These are phyloP conservation scores for Tachysurus vachellii DNA, from an alignment of 2,113 vertebrate genomes.

Conservation along the genomic window DNA sequence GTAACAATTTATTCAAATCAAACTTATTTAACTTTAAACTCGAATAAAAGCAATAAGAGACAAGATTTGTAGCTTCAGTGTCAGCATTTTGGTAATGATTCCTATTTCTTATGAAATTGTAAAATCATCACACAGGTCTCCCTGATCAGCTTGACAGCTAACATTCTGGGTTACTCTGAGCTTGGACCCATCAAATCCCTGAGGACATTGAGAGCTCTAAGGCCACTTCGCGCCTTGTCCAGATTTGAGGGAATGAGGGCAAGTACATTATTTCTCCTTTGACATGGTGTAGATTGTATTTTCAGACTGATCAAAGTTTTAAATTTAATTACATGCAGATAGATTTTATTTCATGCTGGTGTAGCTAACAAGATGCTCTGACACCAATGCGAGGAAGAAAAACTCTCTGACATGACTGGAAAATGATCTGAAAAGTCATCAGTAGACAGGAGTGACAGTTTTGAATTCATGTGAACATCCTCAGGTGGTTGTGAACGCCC, in stretches of 20 bases:
- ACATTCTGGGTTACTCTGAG: constrained; percentile 90
- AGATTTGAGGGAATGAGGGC: constrained; percentile 97
- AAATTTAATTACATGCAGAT: background rate
- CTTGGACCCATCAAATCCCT: constrained; percentile 93
- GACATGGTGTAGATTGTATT: too few relatives aligned
- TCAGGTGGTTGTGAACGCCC: constrained; percentile 92
- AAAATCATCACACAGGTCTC: constrained; percentile 79
- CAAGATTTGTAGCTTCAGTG: background rate
- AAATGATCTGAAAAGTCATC: background rate
- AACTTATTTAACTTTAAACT: background rate
- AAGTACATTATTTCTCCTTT: constrained; percentile 38
- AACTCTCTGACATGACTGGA: background rate
- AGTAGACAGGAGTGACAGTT: background rate
- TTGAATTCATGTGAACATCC: background rate
- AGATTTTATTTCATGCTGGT: background rate
- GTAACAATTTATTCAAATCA: background rate
- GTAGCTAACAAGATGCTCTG: background rate
- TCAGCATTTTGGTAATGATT: background rate
- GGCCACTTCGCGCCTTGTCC: constrained; percentile 90
- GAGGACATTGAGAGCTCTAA: constrained; percentile 85
- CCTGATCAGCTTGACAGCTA: constrained; percentile 88
- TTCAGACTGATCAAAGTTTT: background rate
- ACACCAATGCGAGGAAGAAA: background rate
- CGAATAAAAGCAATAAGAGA: background rate
- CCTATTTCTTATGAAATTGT: background rate